Evolutionary conservation across 2,113 vertebrate genomes (phyloP).

Genomic region (Aegithalos caudatus): DNA sequence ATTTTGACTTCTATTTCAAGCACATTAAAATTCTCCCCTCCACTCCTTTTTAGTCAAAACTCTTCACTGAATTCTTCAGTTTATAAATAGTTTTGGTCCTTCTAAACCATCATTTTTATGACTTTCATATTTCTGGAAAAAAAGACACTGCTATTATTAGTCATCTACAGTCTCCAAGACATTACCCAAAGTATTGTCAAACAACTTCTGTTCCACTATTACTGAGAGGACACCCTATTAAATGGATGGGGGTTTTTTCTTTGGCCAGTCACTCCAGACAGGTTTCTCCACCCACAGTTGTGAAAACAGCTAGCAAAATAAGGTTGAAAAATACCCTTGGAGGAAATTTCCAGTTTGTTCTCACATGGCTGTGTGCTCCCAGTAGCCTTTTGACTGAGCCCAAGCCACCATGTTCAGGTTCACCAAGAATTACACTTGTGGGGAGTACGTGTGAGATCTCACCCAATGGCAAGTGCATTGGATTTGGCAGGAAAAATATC

Average conservation of each 20-base stretch:
- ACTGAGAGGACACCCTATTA: not conserved
- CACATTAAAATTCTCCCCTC: conserved; percentile 61
- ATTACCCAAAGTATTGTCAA: conserved; percentile 32
- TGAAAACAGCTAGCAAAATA: not conserved
- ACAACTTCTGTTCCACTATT: not conserved
- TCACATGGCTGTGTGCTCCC: not conserved
- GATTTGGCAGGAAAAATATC: not conserved
- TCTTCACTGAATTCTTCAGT: conserved; percentile 59
- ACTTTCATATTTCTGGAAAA: conserved; percentile 40
- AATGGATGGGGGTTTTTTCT: not conserved
- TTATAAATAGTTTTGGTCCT: conserved; percentile 64
- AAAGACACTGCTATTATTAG: conserved; percentile 20
- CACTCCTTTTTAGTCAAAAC: conserved; percentile 53
- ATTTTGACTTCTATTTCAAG: conserved; percentile 57
- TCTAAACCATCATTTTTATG: conserved; percentile 55
- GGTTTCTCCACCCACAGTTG: not conserved
- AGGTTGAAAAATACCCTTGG: not conserved
- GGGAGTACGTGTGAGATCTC: rapidly evolving
- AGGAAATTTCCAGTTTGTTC: not conserved
- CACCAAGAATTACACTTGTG: not conserved
- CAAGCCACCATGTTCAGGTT: not conserved
- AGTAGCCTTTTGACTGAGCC: not conserved
- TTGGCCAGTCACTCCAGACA: not conserved
- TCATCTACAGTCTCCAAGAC: conserved; percentile 4
- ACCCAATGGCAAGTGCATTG: not conserved